Percentiles rank a stretch among this genome's conserved stretches.
Conservation (phyloP, 1,140 invertebrate genomes). For the Panagrolaimus sp. region DNA sequence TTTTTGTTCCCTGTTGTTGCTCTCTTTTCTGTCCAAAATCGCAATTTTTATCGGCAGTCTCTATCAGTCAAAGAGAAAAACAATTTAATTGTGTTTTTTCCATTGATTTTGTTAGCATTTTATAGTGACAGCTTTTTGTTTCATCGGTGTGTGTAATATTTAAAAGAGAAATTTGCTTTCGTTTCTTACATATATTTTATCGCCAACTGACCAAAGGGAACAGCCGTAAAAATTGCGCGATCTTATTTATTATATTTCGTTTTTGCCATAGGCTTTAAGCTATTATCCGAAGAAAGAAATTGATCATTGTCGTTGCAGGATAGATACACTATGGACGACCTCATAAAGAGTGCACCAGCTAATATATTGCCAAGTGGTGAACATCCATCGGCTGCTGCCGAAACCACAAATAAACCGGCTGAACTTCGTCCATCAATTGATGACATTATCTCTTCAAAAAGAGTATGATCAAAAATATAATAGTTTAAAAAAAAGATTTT, state of each 20-base stretch:
- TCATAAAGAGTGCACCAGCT: not conserved
- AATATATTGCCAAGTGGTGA: not conserved
- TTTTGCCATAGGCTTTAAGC: not conserved
- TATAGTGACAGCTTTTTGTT: too few species aligned
- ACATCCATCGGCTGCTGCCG: not conserved
- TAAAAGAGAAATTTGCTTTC: too few species aligned
- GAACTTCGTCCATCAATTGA: not conserved
- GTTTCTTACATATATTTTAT: too few species aligned
- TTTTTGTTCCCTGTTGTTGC: not conserved
- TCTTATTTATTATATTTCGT: not conserved
- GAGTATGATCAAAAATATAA: not conserved
- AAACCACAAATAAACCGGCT: too few species aligned
- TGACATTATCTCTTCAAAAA: slow-evolving; percentile 4
- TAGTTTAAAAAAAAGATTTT: too few species aligned
- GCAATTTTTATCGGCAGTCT: too few species aligned
- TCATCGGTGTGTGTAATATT: too few species aligned
- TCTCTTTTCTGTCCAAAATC: not conserved
- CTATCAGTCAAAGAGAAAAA: too few species aligned
- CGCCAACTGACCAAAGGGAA: not conserved
- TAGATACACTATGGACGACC: slow-evolving; percentile 1
- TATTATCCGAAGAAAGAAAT: too few species aligned
- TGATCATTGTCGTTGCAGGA: slow-evolving; percentile 1
- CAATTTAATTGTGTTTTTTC: too few species aligned
- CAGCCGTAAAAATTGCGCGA: not conserved
- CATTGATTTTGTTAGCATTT: too few species aligned